Evolutionary conservation across 2,113 vertebrate genomes (phyloP).

Genomic region (Ascaphus truei): DNA sequence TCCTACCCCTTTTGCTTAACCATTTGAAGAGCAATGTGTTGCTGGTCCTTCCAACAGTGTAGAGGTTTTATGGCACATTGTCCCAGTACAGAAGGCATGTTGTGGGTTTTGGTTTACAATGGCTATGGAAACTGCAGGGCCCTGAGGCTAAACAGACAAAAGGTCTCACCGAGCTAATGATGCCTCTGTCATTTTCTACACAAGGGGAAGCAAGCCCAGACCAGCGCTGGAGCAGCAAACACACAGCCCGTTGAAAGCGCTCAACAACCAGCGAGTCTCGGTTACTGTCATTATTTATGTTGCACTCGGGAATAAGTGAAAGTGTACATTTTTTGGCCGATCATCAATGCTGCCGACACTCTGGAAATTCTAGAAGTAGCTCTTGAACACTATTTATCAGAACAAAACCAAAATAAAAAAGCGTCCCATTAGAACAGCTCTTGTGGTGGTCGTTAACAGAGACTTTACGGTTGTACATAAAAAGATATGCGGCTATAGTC

Average conservation of each 20-base stretch:
- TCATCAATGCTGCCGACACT: neutral
- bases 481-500: no score
- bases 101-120: neutral
- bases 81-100: no score
- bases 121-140: neutral
- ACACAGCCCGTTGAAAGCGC: neutral
- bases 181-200: neutral
- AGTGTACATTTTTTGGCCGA: neutral
- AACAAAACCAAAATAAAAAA: no score
- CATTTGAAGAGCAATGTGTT: no score
- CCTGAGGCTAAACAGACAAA: neutral
- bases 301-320: neutral
- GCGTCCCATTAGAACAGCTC: no score
- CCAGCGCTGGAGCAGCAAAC: neutral
- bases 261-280: neutral
- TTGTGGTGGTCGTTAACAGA: no score
- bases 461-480: neutral
- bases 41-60: no score
- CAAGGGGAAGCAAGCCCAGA: neutral
- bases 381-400: no score
- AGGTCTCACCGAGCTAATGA: neutral
- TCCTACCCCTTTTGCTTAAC: no score
- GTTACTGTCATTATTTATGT: neutral
- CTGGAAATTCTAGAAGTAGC: no score
- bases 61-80: no score